A percentile compares a stretch with the other conserved stretches of the same genome.
These are phyloP conservation scores for Glandiceps talaboti DNA, from an alignment of 53 echinoderm and acorn worm species.

Conservation along the genomic window DNA sequence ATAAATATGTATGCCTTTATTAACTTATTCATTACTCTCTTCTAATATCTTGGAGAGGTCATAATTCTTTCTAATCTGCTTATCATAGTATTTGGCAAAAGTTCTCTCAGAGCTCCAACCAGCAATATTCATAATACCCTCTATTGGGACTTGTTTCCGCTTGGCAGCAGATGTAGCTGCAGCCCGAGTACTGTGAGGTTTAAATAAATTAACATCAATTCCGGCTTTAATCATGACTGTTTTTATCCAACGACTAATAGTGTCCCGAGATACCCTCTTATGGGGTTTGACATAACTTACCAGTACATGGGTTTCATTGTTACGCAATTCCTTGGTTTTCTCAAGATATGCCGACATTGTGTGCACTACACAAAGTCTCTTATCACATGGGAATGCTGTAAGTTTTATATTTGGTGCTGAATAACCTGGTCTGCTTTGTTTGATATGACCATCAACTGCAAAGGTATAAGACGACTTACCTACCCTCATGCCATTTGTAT, in stretches of 20 bases:
- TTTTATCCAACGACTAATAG: constrained; percentile 17
- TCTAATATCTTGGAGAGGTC: no score
- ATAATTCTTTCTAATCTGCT: no score
- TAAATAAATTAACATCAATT: constrained; percentile 9
- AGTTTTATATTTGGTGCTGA: constrained; percentile 6
- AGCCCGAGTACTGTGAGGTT: constrained; percentile 25
- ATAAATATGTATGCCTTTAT: no score
- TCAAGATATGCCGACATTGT: constrained; percentile 6
- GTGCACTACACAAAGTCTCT: constrained; percentile 9
- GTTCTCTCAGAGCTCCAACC: constrained; percentile 14
- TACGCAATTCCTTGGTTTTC: constrained; percentile 5
- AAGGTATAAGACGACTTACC: constrained; percentile 10
- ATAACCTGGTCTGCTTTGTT: constrained; percentile 34
- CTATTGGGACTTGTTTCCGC: constrained; percentile 8
- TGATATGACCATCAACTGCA: constrained; percentile 2
- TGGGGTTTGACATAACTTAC: constrained; percentile 12
- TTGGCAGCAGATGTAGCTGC: constrained; percentile 13
- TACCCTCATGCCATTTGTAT: not conserved
- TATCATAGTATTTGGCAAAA: constrained; percentile 24
- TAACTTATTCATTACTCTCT: no score
- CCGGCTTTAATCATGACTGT: constrained; percentile 15
- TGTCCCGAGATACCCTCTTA: constrained; percentile 7
- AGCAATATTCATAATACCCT: constrained; percentile 6
- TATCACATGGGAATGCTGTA: constrained; percentile 9
- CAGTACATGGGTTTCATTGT: constrained; percentile 1